phyloP scores from a whole-genome alignment of 92 coral and sea anemone species.

The Isaurus tuberculatus region DNA sequence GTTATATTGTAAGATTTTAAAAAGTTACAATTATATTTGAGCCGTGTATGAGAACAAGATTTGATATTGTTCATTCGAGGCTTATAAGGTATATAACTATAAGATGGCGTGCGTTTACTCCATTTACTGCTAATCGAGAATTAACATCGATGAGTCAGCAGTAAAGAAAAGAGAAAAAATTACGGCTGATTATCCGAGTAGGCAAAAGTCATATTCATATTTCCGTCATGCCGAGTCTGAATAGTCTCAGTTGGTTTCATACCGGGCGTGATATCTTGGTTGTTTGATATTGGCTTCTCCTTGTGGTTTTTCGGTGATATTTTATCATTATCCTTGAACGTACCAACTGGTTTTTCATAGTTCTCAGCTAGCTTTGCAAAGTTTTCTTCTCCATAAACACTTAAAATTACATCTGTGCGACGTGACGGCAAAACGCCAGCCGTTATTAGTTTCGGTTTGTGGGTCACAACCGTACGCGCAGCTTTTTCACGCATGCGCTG shows the following conservation, averaged over 20 bases:
- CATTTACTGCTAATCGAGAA: neutral
- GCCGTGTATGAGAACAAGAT: neutral
- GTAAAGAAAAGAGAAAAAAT: neutral
- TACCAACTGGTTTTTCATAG: neutral
- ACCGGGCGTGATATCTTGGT: neutral
- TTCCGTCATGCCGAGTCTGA: neutral
- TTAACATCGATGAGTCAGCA: neutral
- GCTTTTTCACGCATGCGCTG: slow-evolving; percentile 52
- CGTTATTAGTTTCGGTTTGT: slow-evolving; percentile 16
- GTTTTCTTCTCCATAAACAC: slow-evolving; percentile 36
- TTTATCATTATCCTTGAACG: slow-evolving; percentile 7
- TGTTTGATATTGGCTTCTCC: neutral
- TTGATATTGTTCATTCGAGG: neutral
- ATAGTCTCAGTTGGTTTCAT: slow-evolving; percentile 7
- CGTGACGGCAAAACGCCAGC: slow-evolving; percentile 29
- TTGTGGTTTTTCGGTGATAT: neutral
- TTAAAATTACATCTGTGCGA: slow-evolving; percentile 45
- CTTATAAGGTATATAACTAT: neutral
- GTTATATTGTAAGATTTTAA: too few relatives aligned
- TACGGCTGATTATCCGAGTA: neutral
- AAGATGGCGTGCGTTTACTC: neutral
- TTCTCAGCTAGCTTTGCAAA: slow-evolving; percentile 34
- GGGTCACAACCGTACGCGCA: slow-evolving; percentile 24
- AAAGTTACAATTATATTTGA: too few relatives aligned
- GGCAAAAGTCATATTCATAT: slow-evolving; percentile 31